Conservation (phyloP, 2,113 vertebrate genomes). For the Emydocephalus ijimae region DNA sequence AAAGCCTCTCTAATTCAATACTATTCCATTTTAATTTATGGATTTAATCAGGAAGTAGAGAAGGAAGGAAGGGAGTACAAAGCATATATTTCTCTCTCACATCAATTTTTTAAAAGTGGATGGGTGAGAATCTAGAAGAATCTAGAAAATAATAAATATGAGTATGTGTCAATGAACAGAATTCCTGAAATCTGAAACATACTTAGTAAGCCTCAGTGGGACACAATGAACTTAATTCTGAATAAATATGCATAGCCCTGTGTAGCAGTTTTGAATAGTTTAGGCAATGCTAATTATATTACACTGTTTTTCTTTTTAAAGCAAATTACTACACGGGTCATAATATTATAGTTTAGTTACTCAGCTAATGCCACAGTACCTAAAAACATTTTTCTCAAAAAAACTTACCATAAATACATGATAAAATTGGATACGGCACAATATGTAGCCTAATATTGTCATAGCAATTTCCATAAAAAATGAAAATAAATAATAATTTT, state of each 20-base stretch:
- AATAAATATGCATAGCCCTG: neutral
- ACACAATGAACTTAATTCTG: neutral
- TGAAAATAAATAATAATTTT: too few species aligned
- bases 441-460: neutral
- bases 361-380: neutral
- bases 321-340: neutral
- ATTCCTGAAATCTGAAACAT: neutral
- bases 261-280: neutral
- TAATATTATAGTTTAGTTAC: neutral
- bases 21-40: conserved; percentile 39
- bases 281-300: neutral
- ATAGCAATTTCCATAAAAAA: neutral
- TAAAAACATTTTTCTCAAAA: neutral
- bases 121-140: conserved; percentile 25
- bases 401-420: neutral
- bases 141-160: neutral
- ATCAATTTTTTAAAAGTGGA: conserved; percentile 41
- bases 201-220: neutral
- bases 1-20: conserved; percentile 45
- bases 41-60: conserved; percentile 59
- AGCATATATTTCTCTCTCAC: conserved; percentile 37
- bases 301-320: neutral
- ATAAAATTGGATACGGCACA: neutral
- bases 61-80: conserved; percentile 60
- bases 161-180: neutral